phyloP scores from a whole-genome alignment of 2,888 invertebrate species.

The Scaptomyza cyrtandrae region DNA sequence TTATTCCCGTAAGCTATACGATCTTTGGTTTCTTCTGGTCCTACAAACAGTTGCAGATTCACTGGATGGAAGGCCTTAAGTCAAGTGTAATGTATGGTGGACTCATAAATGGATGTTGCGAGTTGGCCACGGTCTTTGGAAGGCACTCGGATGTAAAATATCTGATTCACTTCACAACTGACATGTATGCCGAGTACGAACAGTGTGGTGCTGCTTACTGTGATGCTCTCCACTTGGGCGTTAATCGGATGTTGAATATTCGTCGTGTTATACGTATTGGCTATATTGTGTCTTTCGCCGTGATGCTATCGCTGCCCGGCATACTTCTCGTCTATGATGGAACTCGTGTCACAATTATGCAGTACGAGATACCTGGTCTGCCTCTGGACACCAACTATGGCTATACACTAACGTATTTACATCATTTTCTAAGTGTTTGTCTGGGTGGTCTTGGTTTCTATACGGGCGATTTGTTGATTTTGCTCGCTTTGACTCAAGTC shows the following conservation, averaged over 20 bases:
- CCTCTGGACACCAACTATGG: slow-evolving; percentile 32
- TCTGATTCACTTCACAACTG: slow-evolving; percentile 1
- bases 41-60: slow-evolving; percentile 11
- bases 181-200: slow-evolving; percentile 52
- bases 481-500: slow-evolving; percentile 49
- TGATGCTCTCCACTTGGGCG: slow-evolving; percentile 27
- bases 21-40: slow-evolving; percentile 32
- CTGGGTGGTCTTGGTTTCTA: slow-evolving; percentile 52
- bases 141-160: slow-evolving; percentile 38
- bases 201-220: neutral
- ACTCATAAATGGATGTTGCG: slow-evolving; percentile 27
- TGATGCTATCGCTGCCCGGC: slow-evolving; percentile 36
- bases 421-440: slow-evolving; percentile 23
- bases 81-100: slow-evolving; percentile 56
- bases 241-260: slow-evolving; percentile 41
- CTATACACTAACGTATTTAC: slow-evolving; percentile 41
- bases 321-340: slow-evolving; percentile 36
- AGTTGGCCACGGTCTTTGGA: slow-evolving; percentile 37
- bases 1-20: slow-evolving; percentile 16
- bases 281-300: slow-evolving; percentile 37
- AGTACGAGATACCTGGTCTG: slow-evolving; percentile 53
- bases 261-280: slow-evolving; percentile 41
- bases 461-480: slow-evolving; percentile 45
- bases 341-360: slow-evolving; percentile 48
- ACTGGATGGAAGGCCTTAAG: slow-evolving; percentile 51